A percentile compares a stretch with the other conserved stretches of the same genome.
These are phyloP conservation scores for Tetraodon nigroviridis DNA, from an alignment of 2,113 vertebrate genomes.

Conservation along the genomic window DNA sequence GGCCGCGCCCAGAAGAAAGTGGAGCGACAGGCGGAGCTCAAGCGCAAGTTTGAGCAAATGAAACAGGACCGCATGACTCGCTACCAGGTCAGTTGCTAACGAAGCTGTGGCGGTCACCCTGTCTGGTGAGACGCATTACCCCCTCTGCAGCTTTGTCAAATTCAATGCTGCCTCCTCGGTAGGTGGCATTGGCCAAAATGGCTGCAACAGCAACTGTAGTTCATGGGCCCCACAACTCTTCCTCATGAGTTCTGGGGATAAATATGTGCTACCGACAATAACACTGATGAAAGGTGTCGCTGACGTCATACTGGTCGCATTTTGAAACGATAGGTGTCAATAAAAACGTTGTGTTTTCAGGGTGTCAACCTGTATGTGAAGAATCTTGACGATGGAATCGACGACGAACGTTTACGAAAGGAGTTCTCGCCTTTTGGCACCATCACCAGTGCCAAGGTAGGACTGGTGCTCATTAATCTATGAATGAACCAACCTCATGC, in stretches of 20 bases:
- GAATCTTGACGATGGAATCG: conserved; percentile 95
- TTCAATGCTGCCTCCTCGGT: conserved; percentile 50
- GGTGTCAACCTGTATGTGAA: conserved; percentile 98
- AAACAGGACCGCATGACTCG: conserved; percentile 98
- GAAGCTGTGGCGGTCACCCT: no score
- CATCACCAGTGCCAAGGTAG: conserved; percentile 96
- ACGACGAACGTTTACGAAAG: conserved; percentile 92
- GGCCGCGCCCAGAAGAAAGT: conserved; percentile 97
- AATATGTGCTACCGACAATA: conserved; percentile 55
- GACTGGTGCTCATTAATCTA: background rate
- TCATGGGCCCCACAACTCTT: conserved; percentile 55
- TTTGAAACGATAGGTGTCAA: no score
- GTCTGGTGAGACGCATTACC: background rate
- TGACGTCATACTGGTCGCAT: no score
- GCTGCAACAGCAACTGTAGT: conserved; percentile 64
- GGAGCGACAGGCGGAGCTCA: conserved; percentile 94
- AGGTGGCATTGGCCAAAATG: conserved; percentile 64
- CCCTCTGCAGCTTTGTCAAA: conserved; percentile 65
- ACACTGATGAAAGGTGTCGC: no score
- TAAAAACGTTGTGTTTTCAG: conserved; percentile 58
- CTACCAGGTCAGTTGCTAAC: conserved; percentile 81
- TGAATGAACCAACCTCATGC: background rate
- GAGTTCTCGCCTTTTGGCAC: conserved; percentile 95
- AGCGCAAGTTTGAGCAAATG: conserved; percentile 97
- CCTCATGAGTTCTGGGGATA: conserved; percentile 48